Percentiles rank a stretch among this genome's conserved stretches.
These are phyloP conservation scores for Griposia aprilina DNA, from an alignment of 2,888 invertebrate species.

Conservation along the genomic window DNA sequence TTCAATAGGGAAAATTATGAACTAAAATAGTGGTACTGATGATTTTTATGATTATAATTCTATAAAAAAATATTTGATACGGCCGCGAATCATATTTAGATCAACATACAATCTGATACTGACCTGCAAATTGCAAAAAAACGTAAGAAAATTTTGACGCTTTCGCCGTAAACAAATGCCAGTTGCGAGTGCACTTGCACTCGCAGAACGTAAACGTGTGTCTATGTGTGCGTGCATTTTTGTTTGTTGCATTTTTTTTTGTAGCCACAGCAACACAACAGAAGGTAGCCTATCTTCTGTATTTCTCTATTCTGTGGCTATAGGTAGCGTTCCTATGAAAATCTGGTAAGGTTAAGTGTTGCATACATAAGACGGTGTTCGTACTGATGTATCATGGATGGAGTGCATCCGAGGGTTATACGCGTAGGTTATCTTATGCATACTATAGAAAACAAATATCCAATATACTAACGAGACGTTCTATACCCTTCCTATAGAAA, in stretches of 20 bases:
- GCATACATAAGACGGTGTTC: constrained; percentile 32
- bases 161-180: not conserved
- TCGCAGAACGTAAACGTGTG: too few relatives aligned
- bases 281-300: constrained; percentile 3
- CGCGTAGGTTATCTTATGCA: not conserved
- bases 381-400: constrained; percentile 5
- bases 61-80: too few relatives aligned
- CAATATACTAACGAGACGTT: not conserved
- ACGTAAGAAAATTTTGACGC: too few relatives aligned
- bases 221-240: not conserved
- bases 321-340: constrained; percentile 25
- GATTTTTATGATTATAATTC: too few relatives aligned
- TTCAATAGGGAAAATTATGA: too few relatives aligned
- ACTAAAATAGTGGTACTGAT: too few relatives aligned
- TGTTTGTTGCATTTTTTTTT: accelerated
- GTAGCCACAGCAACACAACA: too few relatives aligned
- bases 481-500: too few relatives aligned
- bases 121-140: too few relatives aligned
- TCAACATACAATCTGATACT: too few relatives aligned
- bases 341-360: constrained; percentile 42
- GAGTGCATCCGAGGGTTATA: constrained; percentile 25
- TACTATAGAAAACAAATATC: not conserved
- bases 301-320: not conserved
- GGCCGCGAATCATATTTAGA: too few relatives aligned
- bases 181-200: too few relatives aligned